Evolutionary conservation across 1,140 invertebrate genomes (phyloP).

Genomic region (Sarcophaga peregrina): DNA sequence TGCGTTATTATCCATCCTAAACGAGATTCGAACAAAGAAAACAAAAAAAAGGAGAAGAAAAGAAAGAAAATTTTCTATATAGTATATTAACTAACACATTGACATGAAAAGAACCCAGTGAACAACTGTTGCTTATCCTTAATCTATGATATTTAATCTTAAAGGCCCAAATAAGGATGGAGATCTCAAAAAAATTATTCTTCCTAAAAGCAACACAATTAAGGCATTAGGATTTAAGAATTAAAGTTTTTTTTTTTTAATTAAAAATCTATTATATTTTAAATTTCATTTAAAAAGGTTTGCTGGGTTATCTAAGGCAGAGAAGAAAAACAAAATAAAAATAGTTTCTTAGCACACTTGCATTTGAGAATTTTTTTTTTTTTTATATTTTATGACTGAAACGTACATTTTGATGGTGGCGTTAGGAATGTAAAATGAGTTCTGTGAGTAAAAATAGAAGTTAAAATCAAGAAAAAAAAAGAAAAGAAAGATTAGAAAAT

Average conservation of each 20-base stretch:
- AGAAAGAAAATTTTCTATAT: not conserved
- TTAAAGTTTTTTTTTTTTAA: not conserved
- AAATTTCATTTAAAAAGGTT: no score
- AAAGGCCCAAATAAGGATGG: no score
- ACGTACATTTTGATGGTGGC: no score
- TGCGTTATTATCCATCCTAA: slow-evolving; percentile 10
- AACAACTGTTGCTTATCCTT: no score
- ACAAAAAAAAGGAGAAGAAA: not conserved
- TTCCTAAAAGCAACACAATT: not conserved
- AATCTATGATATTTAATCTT: not conserved
- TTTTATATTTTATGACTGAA: no score
- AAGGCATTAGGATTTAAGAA: not conserved
- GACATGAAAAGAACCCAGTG: not conserved
- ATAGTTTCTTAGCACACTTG: no score
- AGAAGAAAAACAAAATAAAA: no score
- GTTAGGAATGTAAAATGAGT: no score
- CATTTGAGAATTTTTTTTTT: no score
- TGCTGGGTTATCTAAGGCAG: no score
- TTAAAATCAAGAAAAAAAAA: not conserved
- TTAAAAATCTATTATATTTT: no score
- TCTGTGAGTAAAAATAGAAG: not conserved
- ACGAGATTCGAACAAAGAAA: no score
- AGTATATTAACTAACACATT: slow-evolving; percentile 7
- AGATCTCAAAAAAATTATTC: not conserved
- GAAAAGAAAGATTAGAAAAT: not conserved